Percentiles rank a stretch among this genome's conserved stretches.
phyloP scores from a whole-genome alignment of 2,113 vertebrate genomes.

The Pelecanoides urinatrix region DNA sequence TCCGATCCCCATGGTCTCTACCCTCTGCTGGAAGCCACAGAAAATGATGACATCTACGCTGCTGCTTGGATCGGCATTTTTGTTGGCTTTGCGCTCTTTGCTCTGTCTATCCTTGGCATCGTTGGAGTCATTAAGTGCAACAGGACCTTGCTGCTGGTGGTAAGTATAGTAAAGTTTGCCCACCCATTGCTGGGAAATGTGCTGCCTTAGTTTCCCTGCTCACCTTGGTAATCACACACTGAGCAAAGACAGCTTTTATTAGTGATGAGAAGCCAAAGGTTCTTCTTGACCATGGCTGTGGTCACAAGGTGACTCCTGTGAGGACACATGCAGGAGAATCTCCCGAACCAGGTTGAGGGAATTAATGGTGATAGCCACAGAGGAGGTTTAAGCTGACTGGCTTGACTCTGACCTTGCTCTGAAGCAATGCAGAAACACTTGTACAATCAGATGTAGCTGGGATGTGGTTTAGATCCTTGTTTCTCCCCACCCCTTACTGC shows the following conservation, averaged over 20 bases:
- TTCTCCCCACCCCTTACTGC: not conserved
- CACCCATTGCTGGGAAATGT: not conserved
- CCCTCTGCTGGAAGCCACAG: conserved; percentile 72
- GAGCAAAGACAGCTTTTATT: not conserved
- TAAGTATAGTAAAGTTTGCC: conserved; percentile 52
- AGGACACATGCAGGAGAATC: not conserved
- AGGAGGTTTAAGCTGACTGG: not conserved
- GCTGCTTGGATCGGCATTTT: conserved; percentile 84
- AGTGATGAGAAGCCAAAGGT: not conserved
- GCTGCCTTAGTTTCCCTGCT: not conserved
- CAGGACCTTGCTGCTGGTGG: conserved; percentile 72
- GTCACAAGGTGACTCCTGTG: not conserved
- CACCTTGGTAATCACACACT: not conserved
- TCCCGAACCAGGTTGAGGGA: not conserved
- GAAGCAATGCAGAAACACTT: not conserved
- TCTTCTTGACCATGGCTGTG: not conserved
- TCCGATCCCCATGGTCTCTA: conserved; percentile 64
- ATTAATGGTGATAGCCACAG: not conserved
- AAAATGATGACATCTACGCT: conserved; percentile 70
- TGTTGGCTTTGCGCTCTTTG: conserved; percentile 77
- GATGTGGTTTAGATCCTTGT: not conserved
- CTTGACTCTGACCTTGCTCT: not conserved
- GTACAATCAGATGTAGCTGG: not conserved
- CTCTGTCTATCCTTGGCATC: conserved; percentile 74
- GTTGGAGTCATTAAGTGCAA: conserved; percentile 70